A percentile compares a stretch with the other conserved stretches of the same genome.
phyloP scores from a whole-genome alignment of 2,888 invertebrate species.

The Dioctria linearis region DNA sequence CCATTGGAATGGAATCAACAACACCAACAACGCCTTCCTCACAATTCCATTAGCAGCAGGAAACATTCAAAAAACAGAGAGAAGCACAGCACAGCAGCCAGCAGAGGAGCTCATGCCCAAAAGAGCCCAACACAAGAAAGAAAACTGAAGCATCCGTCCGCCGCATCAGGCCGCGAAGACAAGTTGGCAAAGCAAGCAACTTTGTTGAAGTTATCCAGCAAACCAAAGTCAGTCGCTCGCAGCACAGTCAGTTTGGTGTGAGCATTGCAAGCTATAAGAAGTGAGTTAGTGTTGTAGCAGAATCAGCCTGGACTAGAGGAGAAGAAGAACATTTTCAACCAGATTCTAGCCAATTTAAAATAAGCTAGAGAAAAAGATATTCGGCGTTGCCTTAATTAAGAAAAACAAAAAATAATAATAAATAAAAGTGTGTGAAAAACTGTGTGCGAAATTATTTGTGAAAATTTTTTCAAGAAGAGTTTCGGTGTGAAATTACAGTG shows the following conservation, averaged over 20 bases:
- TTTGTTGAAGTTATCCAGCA: conserved; percentile 17
- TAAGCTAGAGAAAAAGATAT: conserved; percentile 14
- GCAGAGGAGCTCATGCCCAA: no score
- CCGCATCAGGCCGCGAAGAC: conserved; percentile 4
- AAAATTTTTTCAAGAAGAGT: not conserved
- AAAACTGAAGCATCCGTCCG: conserved; percentile 11
- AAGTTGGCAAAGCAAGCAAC: conserved; percentile 30
- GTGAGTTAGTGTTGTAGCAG: conserved; percentile 14
- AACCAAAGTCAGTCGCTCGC: conserved; percentile 2
- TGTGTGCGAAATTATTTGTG: conserved; percentile 16
- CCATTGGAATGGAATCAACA: conserved; percentile 14
- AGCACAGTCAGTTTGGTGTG: conserved; percentile 47
- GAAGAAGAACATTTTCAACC: not conserved
- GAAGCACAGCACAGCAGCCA: no score
- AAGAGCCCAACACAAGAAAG: not conserved
- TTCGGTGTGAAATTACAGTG: conserved; percentile 10
- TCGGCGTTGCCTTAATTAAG: conserved; percentile 36
- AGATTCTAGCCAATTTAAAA: conserved; percentile 14
- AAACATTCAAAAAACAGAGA: not conserved
- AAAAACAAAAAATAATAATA: not conserved
- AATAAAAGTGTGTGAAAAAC: not conserved
- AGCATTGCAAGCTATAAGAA: conserved; percentile 37
- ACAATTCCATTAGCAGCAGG: conserved; percentile 15
- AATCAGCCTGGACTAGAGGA: not conserved
- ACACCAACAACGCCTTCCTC: conserved; percentile 24